Evolutionary conservation across 2,797 vertebrate genomes (phyloP).

Genomic region (Falco berigora): DNA sequence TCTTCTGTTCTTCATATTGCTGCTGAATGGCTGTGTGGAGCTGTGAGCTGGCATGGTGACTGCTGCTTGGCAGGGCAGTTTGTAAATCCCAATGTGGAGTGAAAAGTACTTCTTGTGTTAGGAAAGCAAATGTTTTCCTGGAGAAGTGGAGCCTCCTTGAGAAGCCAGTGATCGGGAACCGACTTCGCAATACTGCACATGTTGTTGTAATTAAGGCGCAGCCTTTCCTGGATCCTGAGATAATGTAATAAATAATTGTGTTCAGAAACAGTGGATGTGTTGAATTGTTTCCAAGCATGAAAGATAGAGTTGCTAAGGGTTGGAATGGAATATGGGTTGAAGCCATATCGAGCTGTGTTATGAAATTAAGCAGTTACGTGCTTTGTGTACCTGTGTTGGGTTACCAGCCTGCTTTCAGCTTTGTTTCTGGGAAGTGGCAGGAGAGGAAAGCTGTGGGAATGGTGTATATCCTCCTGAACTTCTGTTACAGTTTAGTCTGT

Average conservation of each 20-base stretch:
- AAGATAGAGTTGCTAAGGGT: not conserved
- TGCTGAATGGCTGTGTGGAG: not conserved
- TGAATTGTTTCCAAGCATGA: not conserved
- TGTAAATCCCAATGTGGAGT: not conserved
- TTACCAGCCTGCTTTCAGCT: not conserved
- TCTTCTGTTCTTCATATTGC: not conserved
- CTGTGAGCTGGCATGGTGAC: not conserved
- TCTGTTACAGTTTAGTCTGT: not conserved
- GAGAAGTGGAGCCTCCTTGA: not conserved
- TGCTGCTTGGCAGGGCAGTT: not conserved
- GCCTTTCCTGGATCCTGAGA: conserved; percentile 42
- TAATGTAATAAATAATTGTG: not conserved
- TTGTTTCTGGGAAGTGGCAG: not conserved
- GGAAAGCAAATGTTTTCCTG: conserved; percentile 4
- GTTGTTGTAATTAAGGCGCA: conserved; percentile 17
- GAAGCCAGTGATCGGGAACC: not conserved
- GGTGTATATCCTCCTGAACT: not conserved
- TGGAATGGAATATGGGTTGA: not conserved
- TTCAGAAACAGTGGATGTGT: not conserved
- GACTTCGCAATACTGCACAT: not conserved
- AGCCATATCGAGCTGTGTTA: not conserved
- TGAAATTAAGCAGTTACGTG: not conserved
- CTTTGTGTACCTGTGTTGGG: not conserved
- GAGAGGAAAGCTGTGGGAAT: not conserved
- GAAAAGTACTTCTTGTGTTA: not conserved